Percentiles rank a stretch among this genome's conserved stretches.
phyloP scores from a whole-genome alignment of 1,140 invertebrate genomes.

The Heliconius eleuchia region DNA sequence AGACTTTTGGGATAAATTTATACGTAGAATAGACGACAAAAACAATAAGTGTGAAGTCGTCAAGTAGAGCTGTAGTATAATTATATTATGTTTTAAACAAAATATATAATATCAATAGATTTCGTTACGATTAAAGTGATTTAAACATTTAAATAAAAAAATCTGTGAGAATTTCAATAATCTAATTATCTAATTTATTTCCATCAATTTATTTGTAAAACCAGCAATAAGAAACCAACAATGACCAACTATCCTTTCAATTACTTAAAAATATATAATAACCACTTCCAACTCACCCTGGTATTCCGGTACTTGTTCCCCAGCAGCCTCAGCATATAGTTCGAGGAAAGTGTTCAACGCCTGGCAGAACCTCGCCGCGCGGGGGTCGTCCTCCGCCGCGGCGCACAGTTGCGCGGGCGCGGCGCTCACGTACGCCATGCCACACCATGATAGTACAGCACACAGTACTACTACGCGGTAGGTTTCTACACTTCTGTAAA shows the following conservation, averaged over 20 bases:
- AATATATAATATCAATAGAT: too few relatives aligned
- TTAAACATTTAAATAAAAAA: too few relatives aligned
- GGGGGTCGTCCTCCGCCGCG: slow-evolving; percentile 72
- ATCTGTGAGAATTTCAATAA: too few relatives aligned
- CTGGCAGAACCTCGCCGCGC: slow-evolving; percentile 75
- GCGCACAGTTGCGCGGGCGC: slow-evolving; percentile 73
- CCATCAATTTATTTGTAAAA: too few relatives aligned
- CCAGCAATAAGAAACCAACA: not conserved
- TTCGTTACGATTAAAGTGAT: too few relatives aligned
- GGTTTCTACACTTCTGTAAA: slow-evolving; percentile 46
- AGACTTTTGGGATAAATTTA: too few relatives aligned
- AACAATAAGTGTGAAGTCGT: too few relatives aligned
- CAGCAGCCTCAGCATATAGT: slow-evolving; percentile 74
- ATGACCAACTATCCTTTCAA: not conserved
- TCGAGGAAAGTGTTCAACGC: slow-evolving; percentile 79
- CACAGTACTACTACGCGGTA: slow-evolving; percentile 52
- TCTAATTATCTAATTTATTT: too few relatives aligned
- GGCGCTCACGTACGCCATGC: slow-evolving; percentile 40
- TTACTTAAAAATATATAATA: not conserved
- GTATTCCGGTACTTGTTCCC: slow-evolving; percentile 72
- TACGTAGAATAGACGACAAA: too few relatives aligned
- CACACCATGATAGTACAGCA: slow-evolving; percentile 53
- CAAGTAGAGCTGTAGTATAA: too few relatives aligned
- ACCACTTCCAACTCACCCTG: slow-evolving; percentile 49
- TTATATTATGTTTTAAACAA: too few relatives aligned